Evolutionary conservation across 53 echinoderm and acorn worm species (phyloP).

Genomic region (Luidia sarsii): DNA sequence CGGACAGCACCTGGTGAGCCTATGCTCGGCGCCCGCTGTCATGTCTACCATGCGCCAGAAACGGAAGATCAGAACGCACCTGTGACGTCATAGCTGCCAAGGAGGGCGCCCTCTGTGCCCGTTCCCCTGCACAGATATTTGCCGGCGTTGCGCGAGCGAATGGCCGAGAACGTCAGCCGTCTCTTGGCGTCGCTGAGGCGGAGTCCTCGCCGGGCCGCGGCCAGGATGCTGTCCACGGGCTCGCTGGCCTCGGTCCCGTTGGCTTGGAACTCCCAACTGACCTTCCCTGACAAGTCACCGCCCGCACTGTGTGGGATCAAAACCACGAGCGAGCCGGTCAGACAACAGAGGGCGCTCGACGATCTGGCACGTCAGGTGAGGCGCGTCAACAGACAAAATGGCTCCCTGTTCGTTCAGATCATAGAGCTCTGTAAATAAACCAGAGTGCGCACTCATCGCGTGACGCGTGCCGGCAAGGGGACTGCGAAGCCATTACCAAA

Average conservation of each 20-base stretch:
- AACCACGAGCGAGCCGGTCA: too few species aligned
- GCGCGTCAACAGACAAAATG: too few species aligned
- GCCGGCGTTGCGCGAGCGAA: constrained; percentile 9
- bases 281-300: background rate
- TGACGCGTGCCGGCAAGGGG: too few species aligned
- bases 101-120: background rate
- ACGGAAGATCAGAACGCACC: background rate
- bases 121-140: constrained; percentile 14
- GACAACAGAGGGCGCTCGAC: too few species aligned
- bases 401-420: too few species aligned
- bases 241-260: background rate
- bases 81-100: constrained; percentile 10
- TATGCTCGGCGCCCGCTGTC: too few species aligned
- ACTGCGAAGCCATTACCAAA: too few species aligned
- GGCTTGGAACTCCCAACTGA: background rate
- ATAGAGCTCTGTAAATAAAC: too few species aligned
- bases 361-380: too few species aligned
- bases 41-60: too few species aligned
- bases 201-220: background rate
- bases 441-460: too few species aligned
- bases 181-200: background rate
- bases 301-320: too few species aligned
- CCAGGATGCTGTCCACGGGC: background rate
- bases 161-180: background rate
- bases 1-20: background rate